Conservation (phyloP, 30 jellyfish, hydroid and myxozoan species). For the Pelagia noctiluca region DNA sequence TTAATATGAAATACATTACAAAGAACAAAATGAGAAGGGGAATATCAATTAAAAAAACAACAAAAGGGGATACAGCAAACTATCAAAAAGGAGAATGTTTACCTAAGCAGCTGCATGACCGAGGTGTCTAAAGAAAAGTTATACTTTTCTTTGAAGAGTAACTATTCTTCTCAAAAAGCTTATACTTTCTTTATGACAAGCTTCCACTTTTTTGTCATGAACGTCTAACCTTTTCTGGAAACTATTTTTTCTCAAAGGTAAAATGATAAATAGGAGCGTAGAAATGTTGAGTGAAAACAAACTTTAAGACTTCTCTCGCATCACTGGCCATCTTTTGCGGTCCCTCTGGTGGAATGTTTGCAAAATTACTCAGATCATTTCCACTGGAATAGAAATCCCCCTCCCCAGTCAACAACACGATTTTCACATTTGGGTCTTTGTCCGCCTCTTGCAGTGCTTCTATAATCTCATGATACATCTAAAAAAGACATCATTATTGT, state of each 20-base stretch:
- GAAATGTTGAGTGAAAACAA: conserved; percentile 28
- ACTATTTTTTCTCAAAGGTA: neutral
- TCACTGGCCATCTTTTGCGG: conserved; percentile 90
- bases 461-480: conserved; percentile 80
- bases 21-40: too few relatives aligned
- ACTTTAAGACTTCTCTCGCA: conserved; percentile 71
- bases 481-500: neutral
- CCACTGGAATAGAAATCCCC: conserved; percentile 97
- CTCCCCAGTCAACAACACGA: conserved; percentile 82
- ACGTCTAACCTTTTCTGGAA: neutral
- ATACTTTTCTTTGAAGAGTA: too few relatives aligned
- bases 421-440: conserved; percentile 68
- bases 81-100: too few relatives aligned
- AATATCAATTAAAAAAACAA: too few relatives aligned
- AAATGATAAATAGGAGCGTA: neutral
- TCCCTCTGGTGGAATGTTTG: conserved; percentile 89
- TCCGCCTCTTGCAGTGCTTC: conserved; percentile 80
- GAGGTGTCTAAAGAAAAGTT: too few relatives aligned
- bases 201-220: neutral
- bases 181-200: neutral
- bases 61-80: too few relatives aligned
- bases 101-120: too few relatives aligned
- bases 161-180: neutral
- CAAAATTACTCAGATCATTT: conserved; percentile 85
- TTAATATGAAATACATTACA: too few relatives aligned